phyloP scores from a whole-genome alignment of 2,797 vertebrate genomes.

The Graptemys geographica region DNA sequence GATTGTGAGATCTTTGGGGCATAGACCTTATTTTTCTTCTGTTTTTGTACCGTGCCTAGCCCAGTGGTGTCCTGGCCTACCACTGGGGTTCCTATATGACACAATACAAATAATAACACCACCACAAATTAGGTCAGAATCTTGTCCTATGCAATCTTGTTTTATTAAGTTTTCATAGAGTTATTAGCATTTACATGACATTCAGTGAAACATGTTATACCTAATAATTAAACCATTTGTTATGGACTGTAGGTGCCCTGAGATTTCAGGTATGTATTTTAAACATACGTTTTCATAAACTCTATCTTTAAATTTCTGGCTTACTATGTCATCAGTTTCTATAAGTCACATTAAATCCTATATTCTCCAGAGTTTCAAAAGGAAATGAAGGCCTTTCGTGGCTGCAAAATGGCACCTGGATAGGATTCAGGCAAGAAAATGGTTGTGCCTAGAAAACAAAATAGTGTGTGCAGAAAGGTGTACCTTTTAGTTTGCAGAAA shows the following conservation, averaged over 20 bases:
- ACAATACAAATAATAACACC: neutral
- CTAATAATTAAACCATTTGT: neutral
- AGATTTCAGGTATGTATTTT: neutral
- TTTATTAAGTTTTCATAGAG: neutral
- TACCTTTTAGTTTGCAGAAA: neutral
- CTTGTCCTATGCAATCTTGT: neutral
- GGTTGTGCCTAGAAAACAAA: neutral
- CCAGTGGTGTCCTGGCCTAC: neutral
- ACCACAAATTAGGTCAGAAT: neutral
- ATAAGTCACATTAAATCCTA: neutral
- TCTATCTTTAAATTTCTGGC: neutral
- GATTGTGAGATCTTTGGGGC: neutral
- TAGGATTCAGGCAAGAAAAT: neutral
- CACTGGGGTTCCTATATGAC: neutral
- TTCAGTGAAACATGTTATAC: neutral
- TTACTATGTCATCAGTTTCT: neutral
- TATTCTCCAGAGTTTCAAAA: neutral
- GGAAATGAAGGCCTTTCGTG: neutral
- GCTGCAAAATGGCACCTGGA: neutral
- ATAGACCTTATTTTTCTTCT: neutral
- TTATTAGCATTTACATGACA: neutral
- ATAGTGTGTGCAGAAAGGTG: neutral
- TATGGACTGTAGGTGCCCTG: neutral
- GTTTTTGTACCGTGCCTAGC: neutral
- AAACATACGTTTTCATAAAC: neutral